Evolutionary conservation across 2,888 invertebrate genomes (phyloP).

Genomic region (Stenurella melanura): DNA sequence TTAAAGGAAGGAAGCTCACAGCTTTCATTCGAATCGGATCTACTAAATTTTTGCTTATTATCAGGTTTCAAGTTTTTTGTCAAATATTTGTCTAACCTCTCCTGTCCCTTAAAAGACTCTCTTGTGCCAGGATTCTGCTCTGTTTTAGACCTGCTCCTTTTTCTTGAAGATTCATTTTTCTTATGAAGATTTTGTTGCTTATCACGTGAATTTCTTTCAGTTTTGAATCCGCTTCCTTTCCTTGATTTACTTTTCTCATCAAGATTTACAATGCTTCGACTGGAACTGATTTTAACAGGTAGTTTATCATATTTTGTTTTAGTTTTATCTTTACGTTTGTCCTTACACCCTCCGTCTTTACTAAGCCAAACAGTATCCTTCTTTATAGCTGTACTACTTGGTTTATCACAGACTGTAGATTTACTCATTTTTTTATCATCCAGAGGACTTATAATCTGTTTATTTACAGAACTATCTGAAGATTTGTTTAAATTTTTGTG

Average conservation of each 20-base stretch:
- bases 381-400: neutral
- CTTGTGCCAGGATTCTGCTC: neutral
- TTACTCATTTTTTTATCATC: neutral
- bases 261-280: neutral
- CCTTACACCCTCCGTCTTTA: neutral
- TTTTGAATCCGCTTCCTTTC: neutral
- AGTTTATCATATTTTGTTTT: constrained; percentile 4
- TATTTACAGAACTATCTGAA: no score
- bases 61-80: neutral
- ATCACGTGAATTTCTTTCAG: neutral
- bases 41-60: constrained; percentile 32
- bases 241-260: neutral
- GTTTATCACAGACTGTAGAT: neutral
- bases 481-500: neutral
- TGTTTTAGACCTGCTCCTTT: neutral
- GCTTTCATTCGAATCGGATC: constrained; percentile 49
- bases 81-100: constrained; percentile 7
- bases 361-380: constrained; percentile 7
- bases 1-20: constrained; percentile 52
- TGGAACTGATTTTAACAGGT: neutral
- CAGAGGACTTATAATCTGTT: neutral
- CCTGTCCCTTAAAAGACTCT: neutral
- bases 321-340: neutral
- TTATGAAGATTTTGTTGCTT: neutral
- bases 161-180: neutral